phyloP scores from a whole-genome alignment of 2,797 vertebrate species.

The Remorina albescens region DNA sequence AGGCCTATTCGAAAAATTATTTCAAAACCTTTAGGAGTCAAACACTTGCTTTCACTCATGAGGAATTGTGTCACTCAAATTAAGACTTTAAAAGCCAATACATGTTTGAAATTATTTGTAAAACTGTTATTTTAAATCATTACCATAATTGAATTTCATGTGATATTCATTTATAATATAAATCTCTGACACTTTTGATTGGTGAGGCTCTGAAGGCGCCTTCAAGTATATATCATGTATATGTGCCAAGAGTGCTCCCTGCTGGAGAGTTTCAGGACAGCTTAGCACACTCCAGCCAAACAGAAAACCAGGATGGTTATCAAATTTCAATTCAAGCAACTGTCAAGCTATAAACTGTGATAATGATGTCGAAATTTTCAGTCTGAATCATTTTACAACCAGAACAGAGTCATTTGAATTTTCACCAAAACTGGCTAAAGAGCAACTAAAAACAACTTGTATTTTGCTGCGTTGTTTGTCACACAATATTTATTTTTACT shows the following conservation, averaged over 20 bases:
- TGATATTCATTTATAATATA: constrained; percentile 35
- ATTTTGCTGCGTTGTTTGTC: background rate
- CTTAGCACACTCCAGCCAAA: constrained; percentile 19
- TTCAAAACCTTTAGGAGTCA: constrained; percentile 5
- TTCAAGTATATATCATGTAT: constrained; percentile 21
- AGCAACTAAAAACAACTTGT: background rate
- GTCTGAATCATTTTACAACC: constrained; percentile 5
- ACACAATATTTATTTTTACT: constrained; percentile 6
- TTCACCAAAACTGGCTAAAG: constrained; percentile 4
- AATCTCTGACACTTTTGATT: constrained; percentile 30
- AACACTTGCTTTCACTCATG: background rate
- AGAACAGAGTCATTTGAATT: constrained; percentile 3
- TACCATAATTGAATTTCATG: constrained; percentile 50
- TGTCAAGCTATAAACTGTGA: constrained; percentile 46
- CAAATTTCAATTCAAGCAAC: constrained; percentile 52
- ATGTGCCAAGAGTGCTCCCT: constrained; percentile 87
- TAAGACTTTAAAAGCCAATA: constrained; percentile 19
- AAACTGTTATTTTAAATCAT: constrained; percentile 36
- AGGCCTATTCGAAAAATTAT: background rate
- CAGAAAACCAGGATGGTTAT: constrained; percentile 36
- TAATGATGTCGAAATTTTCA: constrained; percentile 30
- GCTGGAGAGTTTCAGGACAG: constrained; percentile 66
- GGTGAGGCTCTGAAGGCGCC: constrained; percentile 11
- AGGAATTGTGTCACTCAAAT: constrained; percentile 15
- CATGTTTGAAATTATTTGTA: constrained; percentile 40